These are phyloP conservation scores for Lasioglossum vierecki DNA, from an alignment of 2,888 invertebrate genomes.

Conservation along the genomic window DNA sequence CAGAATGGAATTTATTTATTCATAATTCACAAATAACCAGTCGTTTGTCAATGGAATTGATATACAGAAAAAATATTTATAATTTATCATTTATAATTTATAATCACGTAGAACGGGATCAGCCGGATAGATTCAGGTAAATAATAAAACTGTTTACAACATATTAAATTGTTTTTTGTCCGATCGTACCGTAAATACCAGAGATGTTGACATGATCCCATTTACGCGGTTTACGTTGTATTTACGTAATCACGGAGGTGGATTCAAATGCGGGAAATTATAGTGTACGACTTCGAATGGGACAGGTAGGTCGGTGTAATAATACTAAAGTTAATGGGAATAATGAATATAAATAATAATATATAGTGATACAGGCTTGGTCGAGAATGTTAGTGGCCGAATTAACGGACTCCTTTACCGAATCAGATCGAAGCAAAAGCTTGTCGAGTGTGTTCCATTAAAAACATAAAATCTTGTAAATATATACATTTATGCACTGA, in stretches of 20 bases:
- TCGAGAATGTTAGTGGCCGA: background rate
- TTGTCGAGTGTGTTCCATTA: background rate
- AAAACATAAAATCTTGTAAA: background rate
- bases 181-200: background rate
- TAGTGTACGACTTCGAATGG: background rate
- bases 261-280: slow-evolving; percentile 4
- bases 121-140: background rate
- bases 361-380: background rate
- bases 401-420: background rate
- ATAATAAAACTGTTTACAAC: background rate
- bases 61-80: background rate
- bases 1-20: background rate
- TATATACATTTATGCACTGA: background rate
- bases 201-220: background rate
- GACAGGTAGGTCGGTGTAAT: background rate
- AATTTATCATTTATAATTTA: background rate
- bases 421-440: background rate
- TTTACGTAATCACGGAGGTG: background rate
- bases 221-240: background rate
- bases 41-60: background rate
- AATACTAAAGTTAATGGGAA: slow-evolving; percentile 8
- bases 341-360: slow-evolving; percentile 8
- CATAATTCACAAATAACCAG: background rate
- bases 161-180: background rate
- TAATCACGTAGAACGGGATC: background rate